A percentile compares a stretch with the other conserved stretches of the same genome.
Conservation (phyloP, 2,888 invertebrate genomes). For the Cephus nigrinus region DNA sequence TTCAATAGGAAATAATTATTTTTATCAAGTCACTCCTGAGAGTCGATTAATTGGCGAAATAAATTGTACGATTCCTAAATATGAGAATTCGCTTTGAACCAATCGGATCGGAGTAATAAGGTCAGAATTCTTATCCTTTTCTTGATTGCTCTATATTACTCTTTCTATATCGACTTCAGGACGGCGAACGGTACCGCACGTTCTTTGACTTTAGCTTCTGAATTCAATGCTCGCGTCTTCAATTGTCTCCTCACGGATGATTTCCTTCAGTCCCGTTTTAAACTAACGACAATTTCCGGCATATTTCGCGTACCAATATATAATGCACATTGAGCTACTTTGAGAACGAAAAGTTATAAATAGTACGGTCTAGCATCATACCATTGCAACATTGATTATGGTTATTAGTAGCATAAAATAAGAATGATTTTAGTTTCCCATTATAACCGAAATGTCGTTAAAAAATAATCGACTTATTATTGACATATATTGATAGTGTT, state of each 20-base stretch:
- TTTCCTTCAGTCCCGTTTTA: no score
- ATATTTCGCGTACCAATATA: background rate
- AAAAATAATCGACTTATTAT: no score
- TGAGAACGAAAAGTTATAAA: background rate
- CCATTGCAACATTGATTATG: background rate
- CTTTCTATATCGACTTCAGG: background rate
- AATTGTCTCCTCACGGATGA: background rate
- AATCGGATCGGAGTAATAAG: background rate
- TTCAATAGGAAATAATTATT: background rate
- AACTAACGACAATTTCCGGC: background rate
- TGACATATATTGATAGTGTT: no score
- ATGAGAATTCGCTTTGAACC: background rate
- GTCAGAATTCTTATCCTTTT: no score
- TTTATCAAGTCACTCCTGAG: background rate
- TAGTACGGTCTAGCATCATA: background rate
- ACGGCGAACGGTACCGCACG: background rate
- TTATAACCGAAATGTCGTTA: no score
- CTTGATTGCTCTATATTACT: background rate
- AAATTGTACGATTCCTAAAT: background rate
- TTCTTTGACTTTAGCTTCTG: conserved; percentile 2
- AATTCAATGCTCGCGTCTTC: background rate
- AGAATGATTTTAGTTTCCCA: background rate
- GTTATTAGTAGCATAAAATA: background rate
- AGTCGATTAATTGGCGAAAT: background rate
- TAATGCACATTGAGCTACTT: background rate